Percentiles rank a stretch among this genome's conserved stretches.
Conservation (phyloP, 2,113 vertebrate species). For the Carlito syrichta region DNA sequence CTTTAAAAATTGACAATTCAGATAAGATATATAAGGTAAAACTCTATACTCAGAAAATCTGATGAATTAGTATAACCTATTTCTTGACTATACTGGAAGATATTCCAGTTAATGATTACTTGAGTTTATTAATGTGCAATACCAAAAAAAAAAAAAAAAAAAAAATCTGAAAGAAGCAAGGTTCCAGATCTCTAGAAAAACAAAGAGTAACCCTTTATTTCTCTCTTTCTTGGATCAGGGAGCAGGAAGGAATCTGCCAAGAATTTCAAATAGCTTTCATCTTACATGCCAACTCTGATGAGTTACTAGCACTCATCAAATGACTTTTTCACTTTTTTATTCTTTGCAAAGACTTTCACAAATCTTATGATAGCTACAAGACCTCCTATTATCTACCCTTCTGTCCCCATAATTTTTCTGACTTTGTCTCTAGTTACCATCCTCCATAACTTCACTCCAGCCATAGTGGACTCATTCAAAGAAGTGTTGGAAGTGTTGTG, state of each 20-base stretch:
- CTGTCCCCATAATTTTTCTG: neutral
- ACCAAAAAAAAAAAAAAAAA: neutral
- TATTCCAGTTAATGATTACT: neutral
- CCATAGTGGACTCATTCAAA: too few relatives aligned
- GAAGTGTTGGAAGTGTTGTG: too few relatives aligned
- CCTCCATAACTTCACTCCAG: neutral
- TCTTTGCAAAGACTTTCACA: neutral
- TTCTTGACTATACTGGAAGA: slow-evolving; percentile 25
- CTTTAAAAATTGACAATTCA: neutral
- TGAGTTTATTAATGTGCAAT: neutral
- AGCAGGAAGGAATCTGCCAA: neutral
- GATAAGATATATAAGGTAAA: neutral
- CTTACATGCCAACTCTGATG: neutral
- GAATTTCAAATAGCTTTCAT: neutral
- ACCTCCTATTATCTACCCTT: neutral
- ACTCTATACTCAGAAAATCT: neutral
- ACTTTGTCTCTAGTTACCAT: neutral
- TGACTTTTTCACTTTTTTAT: neutral
- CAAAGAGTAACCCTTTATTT: neutral
- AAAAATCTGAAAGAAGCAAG: neutral
- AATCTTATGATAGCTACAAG: neutral
- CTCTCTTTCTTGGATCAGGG: neutral
- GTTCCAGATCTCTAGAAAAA: neutral
- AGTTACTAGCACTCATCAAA: neutral
- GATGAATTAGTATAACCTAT: neutral